These are phyloP conservation scores for Drosophila greeni DNA, from an alignment of 2,888 invertebrate genomes.

Conservation along the genomic window DNA sequence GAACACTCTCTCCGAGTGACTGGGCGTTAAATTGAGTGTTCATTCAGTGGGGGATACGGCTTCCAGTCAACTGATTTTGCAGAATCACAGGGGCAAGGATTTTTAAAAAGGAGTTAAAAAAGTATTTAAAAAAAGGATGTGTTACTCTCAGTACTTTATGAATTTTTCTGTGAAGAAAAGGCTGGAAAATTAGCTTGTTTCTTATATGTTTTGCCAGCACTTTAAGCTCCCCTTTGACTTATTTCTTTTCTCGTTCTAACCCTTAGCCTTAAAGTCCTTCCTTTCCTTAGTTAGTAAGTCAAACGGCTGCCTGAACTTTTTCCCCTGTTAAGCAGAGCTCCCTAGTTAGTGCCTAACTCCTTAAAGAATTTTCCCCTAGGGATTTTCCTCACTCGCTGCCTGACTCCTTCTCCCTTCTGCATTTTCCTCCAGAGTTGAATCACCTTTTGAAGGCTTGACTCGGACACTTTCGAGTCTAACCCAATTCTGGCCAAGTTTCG, in stretches of 20 bases:
- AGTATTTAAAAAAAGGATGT: neutral
- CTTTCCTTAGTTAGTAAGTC: conserved; percentile 17
- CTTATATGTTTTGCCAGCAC: neutral
- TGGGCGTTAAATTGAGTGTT: conserved; percentile 35
- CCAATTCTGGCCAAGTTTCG: conserved; percentile 38
- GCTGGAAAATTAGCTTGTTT: neutral
- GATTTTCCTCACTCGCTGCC: conserved; percentile 5
- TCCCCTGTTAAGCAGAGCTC: conserved; percentile 17
- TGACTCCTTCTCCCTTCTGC: neutral
- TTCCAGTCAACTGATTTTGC: conserved; percentile 35
- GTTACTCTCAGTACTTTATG: neutral
- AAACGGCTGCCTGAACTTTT: conserved; percentile 12
- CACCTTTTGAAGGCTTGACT: conserved; percentile 36
- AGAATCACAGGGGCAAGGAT: neutral
- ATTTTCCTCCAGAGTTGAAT: conserved; percentile 22
- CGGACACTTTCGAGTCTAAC: conserved; percentile 36
- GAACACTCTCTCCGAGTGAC: conserved; percentile 25
- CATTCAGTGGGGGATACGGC: conserved; percentile 14
- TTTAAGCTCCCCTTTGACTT: neutral
- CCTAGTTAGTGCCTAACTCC: conserved; percentile 29
- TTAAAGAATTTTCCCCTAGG: conserved; percentile 13
- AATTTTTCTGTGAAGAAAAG: neutral
- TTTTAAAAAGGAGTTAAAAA: too few relatives aligned
- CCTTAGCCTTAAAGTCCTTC: conserved; percentile 4
- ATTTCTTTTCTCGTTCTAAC: too few relatives aligned